Percentiles rank a stretch among this genome's conserved stretches.
These are phyloP conservation scores for Plebejus argus DNA, from an alignment of 2,888 invertebrate species.

Conservation along the genomic window DNA sequence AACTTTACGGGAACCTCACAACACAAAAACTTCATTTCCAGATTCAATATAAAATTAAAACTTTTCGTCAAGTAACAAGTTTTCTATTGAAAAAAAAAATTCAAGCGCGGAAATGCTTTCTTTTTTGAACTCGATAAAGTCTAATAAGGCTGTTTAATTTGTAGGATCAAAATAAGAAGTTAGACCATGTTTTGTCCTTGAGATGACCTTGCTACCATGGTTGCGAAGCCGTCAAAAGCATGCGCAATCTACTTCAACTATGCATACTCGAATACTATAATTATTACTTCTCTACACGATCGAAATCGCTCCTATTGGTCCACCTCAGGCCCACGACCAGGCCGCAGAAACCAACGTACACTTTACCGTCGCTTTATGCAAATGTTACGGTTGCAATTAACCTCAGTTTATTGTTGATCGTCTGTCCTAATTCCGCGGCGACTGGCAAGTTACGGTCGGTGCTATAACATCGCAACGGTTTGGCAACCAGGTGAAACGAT, in stretches of 20 bases:
- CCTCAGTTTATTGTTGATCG: neutral
- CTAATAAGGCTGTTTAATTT: too few species aligned
- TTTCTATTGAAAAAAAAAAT: neutral
- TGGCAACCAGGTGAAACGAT: conserved; percentile 19
- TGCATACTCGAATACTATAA: too few species aligned
- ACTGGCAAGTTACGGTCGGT: neutral
- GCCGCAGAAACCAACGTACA: neutral
- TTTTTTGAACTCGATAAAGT: too few species aligned
- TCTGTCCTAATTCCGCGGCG: conserved; percentile 8
- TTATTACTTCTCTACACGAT: neutral
- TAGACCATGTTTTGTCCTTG: too few species aligned
- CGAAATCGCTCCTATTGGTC: neutral
- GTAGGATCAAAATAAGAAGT: too few species aligned
- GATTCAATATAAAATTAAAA: neutral
- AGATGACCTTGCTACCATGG: too few species aligned
- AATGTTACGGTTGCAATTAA: neutral
- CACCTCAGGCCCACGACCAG: neutral
- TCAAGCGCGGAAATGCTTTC: neutral
- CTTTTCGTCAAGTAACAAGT: neutral
- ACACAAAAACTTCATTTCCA: neutral
- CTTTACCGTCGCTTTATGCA: neutral
- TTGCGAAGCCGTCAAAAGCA: too few species aligned
- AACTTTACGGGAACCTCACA: neutral
- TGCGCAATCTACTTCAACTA: too few species aligned
- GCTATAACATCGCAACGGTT: neutral